A percentile compares a stretch with the other conserved stretches of the same genome.
These are phyloP conservation scores for Drosophila ogumai DNA, from an alignment of 1,140 invertebrate genomes.

Conservation along the genomic window DNA sequence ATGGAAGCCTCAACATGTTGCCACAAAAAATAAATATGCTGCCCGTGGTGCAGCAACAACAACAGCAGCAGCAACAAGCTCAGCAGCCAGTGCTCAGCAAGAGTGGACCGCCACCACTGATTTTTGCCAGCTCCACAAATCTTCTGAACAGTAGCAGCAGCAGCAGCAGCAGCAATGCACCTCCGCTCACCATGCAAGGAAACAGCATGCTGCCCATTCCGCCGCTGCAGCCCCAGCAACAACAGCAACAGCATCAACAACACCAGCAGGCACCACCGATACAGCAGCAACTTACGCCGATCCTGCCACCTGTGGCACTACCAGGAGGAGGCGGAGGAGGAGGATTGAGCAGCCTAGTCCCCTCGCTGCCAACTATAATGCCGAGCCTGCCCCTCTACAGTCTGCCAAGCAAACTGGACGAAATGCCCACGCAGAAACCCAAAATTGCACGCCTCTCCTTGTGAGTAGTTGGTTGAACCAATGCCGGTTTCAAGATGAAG, in stretches of 20 bases:
- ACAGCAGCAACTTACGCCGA: constrained; percentile 10
- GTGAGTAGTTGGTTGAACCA: constrained; percentile 85
- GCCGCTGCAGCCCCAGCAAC: constrained; percentile 54
- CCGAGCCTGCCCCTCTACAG: constrained; percentile 34
- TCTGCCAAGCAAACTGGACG: constrained; percentile 64
- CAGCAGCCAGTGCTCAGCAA: constrained; percentile 37
- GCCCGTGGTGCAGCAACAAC: constrained; percentile 48
- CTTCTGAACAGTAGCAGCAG: constrained; percentile 50
- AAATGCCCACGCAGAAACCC: constrained; percentile 76
- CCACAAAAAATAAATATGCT: constrained; percentile 51
- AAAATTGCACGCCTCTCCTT: constrained; percentile 85
- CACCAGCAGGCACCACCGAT: constrained; percentile 15
- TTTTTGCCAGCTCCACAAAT: constrained; percentile 68
- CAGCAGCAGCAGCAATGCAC: constrained; percentile 31
- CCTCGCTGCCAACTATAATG: constrained; percentile 55
- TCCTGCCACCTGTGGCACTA: constrained; percentile 22
- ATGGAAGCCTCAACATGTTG: constrained; percentile 44
- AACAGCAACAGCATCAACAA: constrained; percentile 26
- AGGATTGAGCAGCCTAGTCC: constrained; percentile 46
- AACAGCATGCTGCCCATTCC: constrained; percentile 42
- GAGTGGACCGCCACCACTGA: constrained; percentile 64
- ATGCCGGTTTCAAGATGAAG: constrained; percentile 67
- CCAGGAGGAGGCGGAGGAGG: constrained; percentile 16
- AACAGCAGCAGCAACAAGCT: constrained; percentile 45
- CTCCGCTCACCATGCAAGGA: constrained; percentile 23